A percentile compares a stretch with the other conserved stretches of the same genome.
These are phyloP conservation scores for Muscicapa striata DNA, from an alignment of 2,797 vertebrate species.

Conservation along the genomic window DNA sequence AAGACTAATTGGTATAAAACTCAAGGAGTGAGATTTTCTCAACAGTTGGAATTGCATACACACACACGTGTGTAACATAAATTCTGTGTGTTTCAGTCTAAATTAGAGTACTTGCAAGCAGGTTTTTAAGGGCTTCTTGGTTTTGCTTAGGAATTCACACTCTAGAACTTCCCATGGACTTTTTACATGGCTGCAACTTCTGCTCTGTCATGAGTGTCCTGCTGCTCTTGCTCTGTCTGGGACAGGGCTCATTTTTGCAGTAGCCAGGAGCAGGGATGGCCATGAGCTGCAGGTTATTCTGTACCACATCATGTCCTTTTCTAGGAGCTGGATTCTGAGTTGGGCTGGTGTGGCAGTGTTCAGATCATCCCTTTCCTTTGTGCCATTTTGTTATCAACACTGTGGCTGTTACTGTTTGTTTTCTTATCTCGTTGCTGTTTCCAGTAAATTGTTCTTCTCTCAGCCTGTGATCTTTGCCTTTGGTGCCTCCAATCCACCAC, in stretches of 20 bases:
- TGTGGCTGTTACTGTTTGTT: not conserved
- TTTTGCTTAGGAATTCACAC: not conserved
- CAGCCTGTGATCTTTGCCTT: not conserved
- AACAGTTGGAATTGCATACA: not conserved
- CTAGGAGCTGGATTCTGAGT: not conserved
- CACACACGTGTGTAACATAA: too few relatives aligned
- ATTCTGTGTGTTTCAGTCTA: not conserved
- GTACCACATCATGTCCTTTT: not conserved
- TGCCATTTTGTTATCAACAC: not conserved
- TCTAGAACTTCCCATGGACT: not conserved
- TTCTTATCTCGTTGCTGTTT: not conserved
- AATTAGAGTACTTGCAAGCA: not conserved
- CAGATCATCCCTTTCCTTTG: too few relatives aligned
- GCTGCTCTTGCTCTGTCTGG: too few relatives aligned
- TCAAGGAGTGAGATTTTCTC: not conserved
- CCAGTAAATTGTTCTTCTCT: not conserved
- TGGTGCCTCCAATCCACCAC: not conserved
- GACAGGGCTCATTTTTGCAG: not conserved
- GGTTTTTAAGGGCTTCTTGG: not conserved
- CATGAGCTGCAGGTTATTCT: too few relatives aligned
- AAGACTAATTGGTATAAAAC: not conserved
- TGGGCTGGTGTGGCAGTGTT: not conserved
- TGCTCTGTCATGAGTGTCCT: not conserved
- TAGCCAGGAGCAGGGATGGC: not conserved
- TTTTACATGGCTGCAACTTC: not conserved